Evolutionary conservation across 2,888 invertebrate genomes (phyloP).

Genomic region (Drosophila picticornis): DNA sequence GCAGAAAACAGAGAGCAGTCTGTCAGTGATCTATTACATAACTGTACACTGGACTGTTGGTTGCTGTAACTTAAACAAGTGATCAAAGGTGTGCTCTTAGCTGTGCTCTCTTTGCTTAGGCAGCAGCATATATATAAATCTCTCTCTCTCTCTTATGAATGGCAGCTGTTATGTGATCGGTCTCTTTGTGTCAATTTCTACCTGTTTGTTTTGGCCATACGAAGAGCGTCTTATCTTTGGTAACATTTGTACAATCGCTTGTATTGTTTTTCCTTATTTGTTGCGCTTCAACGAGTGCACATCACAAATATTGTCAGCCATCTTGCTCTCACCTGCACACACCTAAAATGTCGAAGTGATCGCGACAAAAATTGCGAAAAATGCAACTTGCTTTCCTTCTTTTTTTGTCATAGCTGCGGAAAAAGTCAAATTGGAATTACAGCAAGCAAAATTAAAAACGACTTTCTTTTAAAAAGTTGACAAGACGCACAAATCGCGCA

Average conservation of each 20-base stretch:
- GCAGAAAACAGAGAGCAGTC: background rate
- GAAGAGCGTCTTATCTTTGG: constrained; percentile 45
- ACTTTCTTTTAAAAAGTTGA: constrained; percentile 47
- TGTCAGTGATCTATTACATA: constrained; percentile 15
- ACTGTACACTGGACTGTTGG: constrained; percentile 5
- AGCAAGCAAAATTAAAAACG: constrained; percentile 12
- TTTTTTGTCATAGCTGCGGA: constrained; percentile 38
- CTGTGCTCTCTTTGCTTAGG: background rate
- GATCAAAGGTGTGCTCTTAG: constrained; percentile 3
- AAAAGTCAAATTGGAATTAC: constrained; percentile 41
- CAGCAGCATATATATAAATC: background rate
- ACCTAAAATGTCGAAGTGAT: constrained; percentile 47
- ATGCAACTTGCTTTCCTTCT: constrained; percentile 43
- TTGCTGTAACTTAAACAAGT: constrained; percentile 1
- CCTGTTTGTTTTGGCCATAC: constrained; percentile 47
- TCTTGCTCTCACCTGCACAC: constrained; percentile 24
- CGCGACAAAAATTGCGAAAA: constrained; percentile 45
- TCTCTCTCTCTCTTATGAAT: background rate
- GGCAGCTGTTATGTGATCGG: constrained; percentile 15
- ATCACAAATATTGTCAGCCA: constrained; percentile 29
- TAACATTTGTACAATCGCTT: constrained; percentile 12
- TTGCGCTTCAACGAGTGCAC: constrained; percentile 47
- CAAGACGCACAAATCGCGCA: constrained; percentile 25
- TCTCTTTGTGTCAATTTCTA: constrained; percentile 26
- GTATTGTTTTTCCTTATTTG: constrained; percentile 54